A percentile compares a stretch with the other conserved stretches of the same genome.
Evolutionary conservation across 2,797 vertebrate species (phyloP).

Genomic region (Paramormyrops hopkinsi): DNA sequence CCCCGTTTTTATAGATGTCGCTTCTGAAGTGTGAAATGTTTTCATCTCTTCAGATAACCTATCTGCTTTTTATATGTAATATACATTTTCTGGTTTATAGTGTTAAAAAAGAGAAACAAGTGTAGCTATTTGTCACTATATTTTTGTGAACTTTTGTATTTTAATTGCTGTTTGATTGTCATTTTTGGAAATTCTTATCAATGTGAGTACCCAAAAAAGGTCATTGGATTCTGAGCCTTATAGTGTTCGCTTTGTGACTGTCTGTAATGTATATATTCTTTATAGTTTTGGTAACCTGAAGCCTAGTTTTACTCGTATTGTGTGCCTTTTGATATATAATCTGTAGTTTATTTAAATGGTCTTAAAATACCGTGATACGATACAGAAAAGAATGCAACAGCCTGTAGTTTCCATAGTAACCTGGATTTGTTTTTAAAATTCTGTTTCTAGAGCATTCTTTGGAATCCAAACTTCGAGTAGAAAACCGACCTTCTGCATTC

Average conservation of each 20-base stretch:
- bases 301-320: conserved; percentile 79
- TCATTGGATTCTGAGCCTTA: conserved; percentile 67
- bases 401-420: conserved; percentile 18
- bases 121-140: conserved; percentile 80
- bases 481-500: conserved; percentile 24
- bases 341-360: conserved; percentile 51
- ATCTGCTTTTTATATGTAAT: conserved; percentile 67
- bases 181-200: conserved; percentile 76
- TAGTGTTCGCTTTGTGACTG: conserved; percentile 76
- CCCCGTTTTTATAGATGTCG: conserved; percentile 16
- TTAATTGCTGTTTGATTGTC: conserved; percentile 45
- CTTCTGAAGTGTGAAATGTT: conserved; percentile 57
- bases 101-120: conserved; percentile 67
- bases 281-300: conserved; percentile 75
- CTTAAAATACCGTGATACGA: conserved; percentile 23
- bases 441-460: conserved; percentile 3
- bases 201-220: conserved; percentile 71
- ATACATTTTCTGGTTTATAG: conserved; percentile 72
- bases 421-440: conserved; percentile 18
- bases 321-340: conserved; percentile 78
- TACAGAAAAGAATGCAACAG: conserved; percentile 11
- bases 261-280: conserved; percentile 76
- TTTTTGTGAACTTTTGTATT: conserved; percentile 66
- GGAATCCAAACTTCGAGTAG: neutral
- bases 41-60: conserved; percentile 42